Base-by-base conservation (phyloP, 1,140 invertebrate genomes). In the Drosophila bocqueti region DNA sequence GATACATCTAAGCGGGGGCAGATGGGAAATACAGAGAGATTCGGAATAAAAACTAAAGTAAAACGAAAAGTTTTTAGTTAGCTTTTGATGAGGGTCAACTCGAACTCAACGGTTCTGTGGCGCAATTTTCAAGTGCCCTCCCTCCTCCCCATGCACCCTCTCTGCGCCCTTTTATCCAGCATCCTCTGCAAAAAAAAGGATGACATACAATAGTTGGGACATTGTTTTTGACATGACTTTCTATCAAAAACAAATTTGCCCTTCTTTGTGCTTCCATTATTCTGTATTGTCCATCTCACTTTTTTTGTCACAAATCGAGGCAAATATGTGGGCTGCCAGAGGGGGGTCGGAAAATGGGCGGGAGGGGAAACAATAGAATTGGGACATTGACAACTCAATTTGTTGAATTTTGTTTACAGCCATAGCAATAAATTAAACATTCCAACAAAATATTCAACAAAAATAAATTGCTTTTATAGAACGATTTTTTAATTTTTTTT, bases 1-100 rank as follows among this genome's bases (percentile, higher is more conserved):
- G 29, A 67, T 66, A 43, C 45, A 54, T 67, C 16, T 38, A 60
- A 64, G 63, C 24, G 59, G 31, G 57, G 40, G 8, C 34, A 21
- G 43, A 49, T 47, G 29, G 43, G 13, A 47, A 43, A 57, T 7
- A 57, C 21, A 55, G 54, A 31, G 38, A 40, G 69, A 78, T 65
- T 59, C 46, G 40, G 54, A 68, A 75, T 47, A 80, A 79, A 80
- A 80, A 80, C 69, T 80, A 68, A 74, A 76, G 62, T 76, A 81
- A 85, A 91, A 81, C 69, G 81, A 90, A 90, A 90, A 90, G 71
- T 90, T 90, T 84, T 90, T 90, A 90, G 85, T 90, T 90, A 91
- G 85, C 85, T 90, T 90, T 90, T 90, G 85, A 90, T 90, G 86
- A 90, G 85, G 85, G 85, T 90, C 85, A 91, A 90, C 86, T 85